Conservation (phyloP, 1,140 invertebrate genomes). For the Dendrolimus kikuchii region DNA sequence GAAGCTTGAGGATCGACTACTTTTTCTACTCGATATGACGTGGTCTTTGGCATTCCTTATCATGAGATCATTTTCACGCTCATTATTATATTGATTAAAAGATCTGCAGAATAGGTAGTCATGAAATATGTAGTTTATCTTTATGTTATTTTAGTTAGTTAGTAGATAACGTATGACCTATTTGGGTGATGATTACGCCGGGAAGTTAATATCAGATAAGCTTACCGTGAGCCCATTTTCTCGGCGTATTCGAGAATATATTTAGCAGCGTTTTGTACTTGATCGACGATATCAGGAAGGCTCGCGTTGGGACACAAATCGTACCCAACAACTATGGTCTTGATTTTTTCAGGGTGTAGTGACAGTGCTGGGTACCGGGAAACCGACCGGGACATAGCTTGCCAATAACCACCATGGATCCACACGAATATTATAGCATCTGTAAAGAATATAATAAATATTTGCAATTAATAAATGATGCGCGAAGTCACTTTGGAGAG, state of each 20-base stretch:
- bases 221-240: constrained; percentile 64
- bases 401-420: constrained; percentile 90
- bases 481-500: no score
- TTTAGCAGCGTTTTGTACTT: constrained; percentile 74
- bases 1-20: no score
- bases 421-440: constrained; percentile 83
- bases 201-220: background rate
- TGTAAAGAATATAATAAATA: constrained; percentile 36
- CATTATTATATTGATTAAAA: no score
- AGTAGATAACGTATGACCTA: no score
- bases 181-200: no score
- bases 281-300: constrained; percentile 74
- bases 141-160: no score
- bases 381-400: constrained; percentile 76
- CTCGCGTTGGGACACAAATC: constrained; percentile 81
- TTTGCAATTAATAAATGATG: no score
- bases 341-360: constrained; percentile 76
- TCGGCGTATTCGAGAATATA: constrained; percentile 76
- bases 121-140: no score
- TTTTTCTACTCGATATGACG: no score
- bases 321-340: constrained; percentile 82
- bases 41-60: no score
- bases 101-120: no score
- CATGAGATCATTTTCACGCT: no score
- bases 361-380: constrained; percentile 76